Base-by-base conservation (phyloP, 1,140 invertebrate species). In the Plodia interpunctella region DNA sequence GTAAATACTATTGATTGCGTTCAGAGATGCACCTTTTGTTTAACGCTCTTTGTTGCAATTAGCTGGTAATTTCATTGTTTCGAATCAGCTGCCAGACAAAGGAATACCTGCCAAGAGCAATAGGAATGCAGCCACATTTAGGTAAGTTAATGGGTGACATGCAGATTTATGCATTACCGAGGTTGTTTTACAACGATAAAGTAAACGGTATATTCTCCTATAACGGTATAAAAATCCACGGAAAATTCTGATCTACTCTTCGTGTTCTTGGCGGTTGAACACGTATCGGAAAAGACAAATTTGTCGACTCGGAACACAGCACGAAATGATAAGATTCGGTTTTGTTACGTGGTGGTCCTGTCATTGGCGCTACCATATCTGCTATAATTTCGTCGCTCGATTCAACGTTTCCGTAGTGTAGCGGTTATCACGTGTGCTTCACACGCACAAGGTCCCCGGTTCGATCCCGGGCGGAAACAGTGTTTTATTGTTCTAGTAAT, bases 381-480 rank as follows among this genome's bases (percentile, higher is more conserved):
- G n/a, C 59, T n/a, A 15, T 49, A 55, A 44, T 57, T 62, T 62
- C 60, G 56, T 21, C 13, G 20, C 20, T 3, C 10, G 0, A 2
- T 3, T 15, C 28, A 63, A 19, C 49, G 63, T 65, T 65, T 65
- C 63, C 63, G 63, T 65, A 65, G 63, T 65, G 63, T 65, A 65
- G 63, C 59, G 63, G 63, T 65, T 65, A 65, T 65, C 63, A 65
- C 63, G 63, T 65, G 63, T 65, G 63, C 63, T 65, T 65, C 63
- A 65, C 63, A 65, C 63, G 63, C 63, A 65, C 63, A 65, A 65
- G 63, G 63, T 60, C 63, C 63, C 63, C 63, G 63, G 63, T 65
- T 65, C 63, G 63, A 65, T 65, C 63, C 63, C 63, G 63, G 63
- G 63, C 63, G 63, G 63, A 65, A 65, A 65, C 63, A 65, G 18